A percentile compares a stretch with the other conserved stretches of the same genome.
Conservation (phyloP, 2,888 invertebrate genomes). For the Himalopsyche japonica region DNA sequence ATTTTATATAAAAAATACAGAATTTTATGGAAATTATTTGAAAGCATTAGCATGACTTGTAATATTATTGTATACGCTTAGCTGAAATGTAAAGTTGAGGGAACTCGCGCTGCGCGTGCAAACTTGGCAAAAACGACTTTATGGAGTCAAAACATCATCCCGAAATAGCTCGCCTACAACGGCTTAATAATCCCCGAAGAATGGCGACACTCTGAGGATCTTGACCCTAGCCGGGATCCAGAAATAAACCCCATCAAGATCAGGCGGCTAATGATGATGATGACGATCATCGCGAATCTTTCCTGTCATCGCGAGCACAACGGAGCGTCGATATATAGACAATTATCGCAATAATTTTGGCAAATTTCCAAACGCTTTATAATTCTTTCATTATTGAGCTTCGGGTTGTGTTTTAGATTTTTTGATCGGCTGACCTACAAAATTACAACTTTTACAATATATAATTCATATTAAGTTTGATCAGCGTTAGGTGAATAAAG, state of each 20-base stretch:
- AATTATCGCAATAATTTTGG: background rate
- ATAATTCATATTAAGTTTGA: too few relatives aligned
- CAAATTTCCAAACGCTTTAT: background rate
- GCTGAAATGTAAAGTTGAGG: background rate
- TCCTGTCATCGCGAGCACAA: background rate
- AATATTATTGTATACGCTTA: background rate
- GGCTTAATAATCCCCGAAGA: slow-evolving; percentile 1
- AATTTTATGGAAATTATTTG: background rate
- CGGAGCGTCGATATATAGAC: background rate
- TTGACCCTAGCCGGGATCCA: background rate
- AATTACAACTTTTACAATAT: too few relatives aligned
- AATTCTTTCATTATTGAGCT: background rate
- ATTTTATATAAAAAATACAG: too few relatives aligned
- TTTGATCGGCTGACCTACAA: background rate
- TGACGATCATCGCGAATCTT: background rate
- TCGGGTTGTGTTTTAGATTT: background rate
- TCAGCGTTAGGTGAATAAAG: too few relatives aligned
- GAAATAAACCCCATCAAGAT: background rate
- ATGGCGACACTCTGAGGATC: background rate
- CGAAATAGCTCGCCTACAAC: background rate
- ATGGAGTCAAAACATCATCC: background rate
- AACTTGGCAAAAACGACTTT: background rate
- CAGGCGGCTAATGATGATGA: background rate
- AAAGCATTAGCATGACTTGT: background rate
- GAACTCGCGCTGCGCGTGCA: background rate